Percentiles rank a stretch among this genome's conserved stretches.
Evolutionary conservation across 2,113 vertebrate species (phyloP).

Genomic region (Corydoras sp.): DNA sequence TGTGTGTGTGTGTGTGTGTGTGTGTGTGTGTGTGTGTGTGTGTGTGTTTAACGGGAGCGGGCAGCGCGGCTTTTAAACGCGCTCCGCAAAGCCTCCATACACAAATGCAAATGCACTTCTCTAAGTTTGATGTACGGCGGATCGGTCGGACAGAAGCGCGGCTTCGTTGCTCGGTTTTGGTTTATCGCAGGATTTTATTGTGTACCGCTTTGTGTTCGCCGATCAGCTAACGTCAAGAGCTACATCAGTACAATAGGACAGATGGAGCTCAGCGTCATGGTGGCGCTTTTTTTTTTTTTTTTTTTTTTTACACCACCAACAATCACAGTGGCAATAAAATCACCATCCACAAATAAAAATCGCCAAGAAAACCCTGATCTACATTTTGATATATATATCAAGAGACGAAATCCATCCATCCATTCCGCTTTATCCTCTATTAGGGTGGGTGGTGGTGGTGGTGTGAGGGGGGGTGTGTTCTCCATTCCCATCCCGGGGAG

Average conservation of each 20-base stretch:
- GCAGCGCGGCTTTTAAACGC: neutral
- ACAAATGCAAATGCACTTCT: neutral
- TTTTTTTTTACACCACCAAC: neutral
- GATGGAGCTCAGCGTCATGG: neutral
- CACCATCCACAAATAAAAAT: neutral
- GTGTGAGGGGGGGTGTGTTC: no score
- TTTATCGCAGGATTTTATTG: neutral
- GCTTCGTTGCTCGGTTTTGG: neutral
- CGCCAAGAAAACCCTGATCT: neutral
- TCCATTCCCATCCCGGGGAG: no score
- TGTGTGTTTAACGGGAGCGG: slow-evolving; percentile 24
- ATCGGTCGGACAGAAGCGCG: neutral
- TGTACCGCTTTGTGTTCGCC: slow-evolving; percentile 32
- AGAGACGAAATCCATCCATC: no score
- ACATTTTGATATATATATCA: no score
- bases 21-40: no score
- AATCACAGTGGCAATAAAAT: neutral
- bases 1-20: no score
- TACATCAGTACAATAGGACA: slow-evolving; percentile 23
- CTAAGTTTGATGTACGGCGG: neutral
- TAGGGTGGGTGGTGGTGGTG: no score
- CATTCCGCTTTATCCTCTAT: no score
- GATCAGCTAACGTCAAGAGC: slow-evolving; percentile 15
- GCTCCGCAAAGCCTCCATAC: neutral
- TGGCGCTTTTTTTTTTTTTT: neutral